Evolutionary conservation across 2,797 vertebrate genomes (phyloP).

Genomic region (Clarias laeviceps): DNA sequence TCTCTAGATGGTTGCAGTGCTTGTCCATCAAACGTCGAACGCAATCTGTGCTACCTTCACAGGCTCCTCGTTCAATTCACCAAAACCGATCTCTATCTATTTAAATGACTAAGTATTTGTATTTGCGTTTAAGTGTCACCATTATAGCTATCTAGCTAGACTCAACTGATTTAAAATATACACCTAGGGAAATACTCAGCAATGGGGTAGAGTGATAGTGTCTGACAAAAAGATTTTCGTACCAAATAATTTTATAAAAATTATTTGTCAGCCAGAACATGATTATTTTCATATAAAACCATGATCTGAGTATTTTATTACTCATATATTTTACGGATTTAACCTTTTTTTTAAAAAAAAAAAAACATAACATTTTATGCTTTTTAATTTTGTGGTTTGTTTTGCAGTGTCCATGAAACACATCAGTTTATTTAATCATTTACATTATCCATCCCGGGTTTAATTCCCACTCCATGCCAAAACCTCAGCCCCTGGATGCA

Average conservation of each 20-base stretch:
- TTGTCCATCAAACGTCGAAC: slow-evolving; percentile 55
- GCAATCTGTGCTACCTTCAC: not conserved
- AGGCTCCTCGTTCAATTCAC: not conserved
- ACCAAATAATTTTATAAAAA: no score
- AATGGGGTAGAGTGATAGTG: not conserved
- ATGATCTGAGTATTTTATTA: not conserved
- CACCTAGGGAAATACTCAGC: not conserved
- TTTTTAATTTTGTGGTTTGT: not conserved
- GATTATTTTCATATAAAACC: not conserved
- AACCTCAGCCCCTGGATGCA: no score
- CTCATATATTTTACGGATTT: not conserved
- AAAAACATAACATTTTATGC: not conserved
- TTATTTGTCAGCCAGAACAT: not conserved
- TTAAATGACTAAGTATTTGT: not conserved
- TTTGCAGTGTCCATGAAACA: not conserved
- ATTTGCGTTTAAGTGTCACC: not conserved
- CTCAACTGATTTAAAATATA: not conserved
- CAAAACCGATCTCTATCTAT: not conserved
- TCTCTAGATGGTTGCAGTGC: slow-evolving; percentile 18
- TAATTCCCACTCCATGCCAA: no score
- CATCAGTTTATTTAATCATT: not conserved
- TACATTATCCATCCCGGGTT: not conserved
- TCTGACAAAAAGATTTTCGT: not conserved
- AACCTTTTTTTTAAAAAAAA: no score
- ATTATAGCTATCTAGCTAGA: not conserved